phyloP scores from a whole-genome alignment of 1,140 invertebrate genomes.

The Aphelenchoides avenae region DNA sequence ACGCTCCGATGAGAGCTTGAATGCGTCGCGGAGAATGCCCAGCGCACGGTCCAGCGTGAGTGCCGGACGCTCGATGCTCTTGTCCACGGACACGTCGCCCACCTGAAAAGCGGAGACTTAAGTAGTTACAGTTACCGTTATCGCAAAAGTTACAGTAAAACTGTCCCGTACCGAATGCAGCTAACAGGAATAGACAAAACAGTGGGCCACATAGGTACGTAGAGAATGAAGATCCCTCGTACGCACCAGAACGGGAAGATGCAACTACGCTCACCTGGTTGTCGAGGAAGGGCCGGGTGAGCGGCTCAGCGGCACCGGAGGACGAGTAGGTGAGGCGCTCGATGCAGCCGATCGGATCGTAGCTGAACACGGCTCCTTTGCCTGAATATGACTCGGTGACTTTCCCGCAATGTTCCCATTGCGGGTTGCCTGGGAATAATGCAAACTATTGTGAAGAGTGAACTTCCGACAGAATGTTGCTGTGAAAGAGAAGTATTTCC shows the following conservation, averaged over 20 bases:
- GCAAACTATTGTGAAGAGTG: too few species aligned
- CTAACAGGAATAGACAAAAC: too few species aligned
- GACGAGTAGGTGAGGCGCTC: constrained; percentile 75
- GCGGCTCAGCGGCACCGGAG: constrained; percentile 69
- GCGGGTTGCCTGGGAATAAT: too few species aligned
- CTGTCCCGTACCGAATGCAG: too few species aligned
- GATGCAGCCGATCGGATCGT: constrained; percentile 91
- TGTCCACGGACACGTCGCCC: constrained; percentile 41
- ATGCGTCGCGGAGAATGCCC: constrained; percentile 82
- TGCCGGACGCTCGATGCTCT: constrained; percentile 55
- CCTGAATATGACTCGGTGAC: too few species aligned
- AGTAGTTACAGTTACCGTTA: too few species aligned
- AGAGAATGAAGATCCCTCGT: too few species aligned
- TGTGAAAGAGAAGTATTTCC: too few species aligned
- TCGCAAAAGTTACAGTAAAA: too few species aligned
- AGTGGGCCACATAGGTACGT: constrained; percentile 10
- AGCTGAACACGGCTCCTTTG: constrained; percentile 88
- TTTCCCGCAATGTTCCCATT: too few species aligned
- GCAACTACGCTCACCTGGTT: constrained; percentile 62
- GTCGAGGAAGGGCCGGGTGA: constrained; percentile 66
- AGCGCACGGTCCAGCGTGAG: constrained; percentile 75
- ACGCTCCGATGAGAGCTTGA: constrained; percentile 90
- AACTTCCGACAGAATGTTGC: constrained; percentile 2
- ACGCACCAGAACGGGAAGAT: too few species aligned
- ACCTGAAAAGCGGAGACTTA: too few species aligned